phyloP scores from a whole-genome alignment of 2,113 vertebrate species.

The Saimiri boliviensis region DNA sequence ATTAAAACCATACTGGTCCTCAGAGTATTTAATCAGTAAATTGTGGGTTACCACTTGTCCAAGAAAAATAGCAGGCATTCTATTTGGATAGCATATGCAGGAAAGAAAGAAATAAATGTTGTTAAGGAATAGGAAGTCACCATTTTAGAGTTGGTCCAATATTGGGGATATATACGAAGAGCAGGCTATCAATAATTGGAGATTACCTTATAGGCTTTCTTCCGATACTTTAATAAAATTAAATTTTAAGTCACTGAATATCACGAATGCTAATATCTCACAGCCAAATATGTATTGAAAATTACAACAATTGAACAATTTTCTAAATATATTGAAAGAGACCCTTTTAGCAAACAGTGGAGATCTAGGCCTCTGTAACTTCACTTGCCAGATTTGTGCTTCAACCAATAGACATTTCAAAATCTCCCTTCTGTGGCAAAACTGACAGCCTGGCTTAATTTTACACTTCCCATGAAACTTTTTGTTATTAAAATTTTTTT shows the following conservation, averaged over 20 bases:
- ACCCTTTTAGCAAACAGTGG: background rate
- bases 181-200: background rate
- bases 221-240: background rate
- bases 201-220: background rate
- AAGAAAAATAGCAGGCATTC: background rate
- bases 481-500: background rate
- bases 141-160: background rate
- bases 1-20: background rate
- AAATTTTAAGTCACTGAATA: background rate
- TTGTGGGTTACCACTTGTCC: background rate
- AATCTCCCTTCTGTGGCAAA: background rate
- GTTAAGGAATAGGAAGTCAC: background rate
- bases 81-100: background rate
- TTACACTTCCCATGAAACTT: background rate
- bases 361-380: background rate
- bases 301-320: background rate
- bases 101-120: background rate
- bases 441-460: background rate
- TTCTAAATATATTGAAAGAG: background rate
- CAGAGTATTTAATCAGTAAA: background rate
- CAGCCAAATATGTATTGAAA: background rate
- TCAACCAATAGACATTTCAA: background rate
- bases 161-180: background rate
- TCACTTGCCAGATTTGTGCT: background rate
- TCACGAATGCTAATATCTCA: background rate